Evolutionary conservation across 2,797 vertebrate genomes (phyloP).

Genomic region (Sebastes diaconus): DNA sequence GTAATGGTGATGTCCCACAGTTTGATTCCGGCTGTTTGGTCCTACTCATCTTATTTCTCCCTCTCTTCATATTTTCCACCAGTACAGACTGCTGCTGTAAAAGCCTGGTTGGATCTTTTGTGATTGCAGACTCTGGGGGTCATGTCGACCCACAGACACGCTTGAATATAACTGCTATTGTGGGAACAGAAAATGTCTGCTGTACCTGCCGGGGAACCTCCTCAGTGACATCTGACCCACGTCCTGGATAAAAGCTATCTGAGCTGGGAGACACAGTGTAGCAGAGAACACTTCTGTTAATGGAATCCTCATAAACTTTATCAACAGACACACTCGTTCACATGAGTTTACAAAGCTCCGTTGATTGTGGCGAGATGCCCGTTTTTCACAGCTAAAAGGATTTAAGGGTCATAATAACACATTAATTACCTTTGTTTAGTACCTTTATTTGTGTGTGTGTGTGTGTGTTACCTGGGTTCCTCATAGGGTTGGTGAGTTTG

Average conservation of each 20-base stretch:
- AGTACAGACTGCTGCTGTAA: not conserved
- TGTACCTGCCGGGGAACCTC: conserved; percentile 87
- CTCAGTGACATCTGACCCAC: conserved; percentile 89
- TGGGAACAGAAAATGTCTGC: not conserved
- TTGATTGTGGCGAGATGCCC: not conserved
- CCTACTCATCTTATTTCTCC: not conserved
- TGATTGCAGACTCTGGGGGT: not conserved
- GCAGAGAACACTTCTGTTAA: not conserved
- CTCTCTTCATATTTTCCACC: not conserved
- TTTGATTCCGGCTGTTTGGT: not conserved
- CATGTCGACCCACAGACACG: not conserved
- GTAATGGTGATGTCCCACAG: not conserved
- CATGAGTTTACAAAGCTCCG: not conserved
- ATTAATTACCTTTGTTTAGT: not conserved
- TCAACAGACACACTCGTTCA: not conserved
- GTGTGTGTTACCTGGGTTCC: conserved; percentile 88
- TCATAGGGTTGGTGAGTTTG: conserved; percentile 90
- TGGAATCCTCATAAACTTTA: not conserved
- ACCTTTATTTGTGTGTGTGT: not conserved
- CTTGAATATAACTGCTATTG: not conserved
- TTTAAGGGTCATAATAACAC: not conserved
- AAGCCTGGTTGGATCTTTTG: not conserved
- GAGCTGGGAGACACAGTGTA: conserved; percentile 78
- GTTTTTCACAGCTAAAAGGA: not conserved
- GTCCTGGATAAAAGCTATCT: conserved; percentile 94